phyloP scores from a whole-genome alignment of 2,888 invertebrate genomes.

The Lypha dubia region DNA sequence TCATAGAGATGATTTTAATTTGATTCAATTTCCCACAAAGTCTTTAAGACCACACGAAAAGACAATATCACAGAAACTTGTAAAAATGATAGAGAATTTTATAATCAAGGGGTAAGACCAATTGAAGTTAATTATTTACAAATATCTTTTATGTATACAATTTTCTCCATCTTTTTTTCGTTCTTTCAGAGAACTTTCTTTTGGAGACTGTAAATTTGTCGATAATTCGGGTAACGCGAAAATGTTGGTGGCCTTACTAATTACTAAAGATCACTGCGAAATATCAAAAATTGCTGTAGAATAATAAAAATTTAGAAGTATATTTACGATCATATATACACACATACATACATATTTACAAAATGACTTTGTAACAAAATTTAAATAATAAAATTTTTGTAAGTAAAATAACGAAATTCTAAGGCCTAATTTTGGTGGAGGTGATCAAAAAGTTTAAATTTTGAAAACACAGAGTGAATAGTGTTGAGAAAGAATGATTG shows the following conservation, averaged over 20 bases:
- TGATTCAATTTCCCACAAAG: slow-evolving; percentile 45
- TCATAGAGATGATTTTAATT: slow-evolving; percentile 69
- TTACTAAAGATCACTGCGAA: slow-evolving; percentile 73
- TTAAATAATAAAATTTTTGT: too few species aligned
- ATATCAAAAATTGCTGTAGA: slow-evolving; percentile 17
- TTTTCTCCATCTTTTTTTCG: too few species aligned
- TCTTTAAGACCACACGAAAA: slow-evolving; percentile 63
- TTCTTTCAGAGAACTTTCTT: slow-evolving; percentile 68
- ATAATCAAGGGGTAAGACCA: slow-evolving; percentile 2
- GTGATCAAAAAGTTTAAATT: too few species aligned
- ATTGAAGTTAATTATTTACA: neutral
- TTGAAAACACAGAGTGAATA: too few species aligned
- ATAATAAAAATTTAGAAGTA: too few species aligned
- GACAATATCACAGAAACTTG: slow-evolving; percentile 59
- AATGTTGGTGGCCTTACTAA: slow-evolving; percentile 73
- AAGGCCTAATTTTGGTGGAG: too few species aligned
- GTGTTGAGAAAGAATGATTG: too few species aligned
- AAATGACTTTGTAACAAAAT: too few species aligned
- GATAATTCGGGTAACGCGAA: slow-evolving; percentile 72
- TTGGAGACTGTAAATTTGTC: slow-evolving; percentile 75
- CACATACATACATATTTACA: too few species aligned
- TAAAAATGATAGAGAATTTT: slow-evolving; percentile 69
- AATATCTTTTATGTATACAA: neutral
- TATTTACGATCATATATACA: too few species aligned
- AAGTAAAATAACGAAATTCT: too few species aligned